Percentiles rank a stretch among this genome's conserved stretches.
phyloP scores from a whole-genome alignment of 2,797 vertebrate species.

The Mormyrus proboscirostris region DNA sequence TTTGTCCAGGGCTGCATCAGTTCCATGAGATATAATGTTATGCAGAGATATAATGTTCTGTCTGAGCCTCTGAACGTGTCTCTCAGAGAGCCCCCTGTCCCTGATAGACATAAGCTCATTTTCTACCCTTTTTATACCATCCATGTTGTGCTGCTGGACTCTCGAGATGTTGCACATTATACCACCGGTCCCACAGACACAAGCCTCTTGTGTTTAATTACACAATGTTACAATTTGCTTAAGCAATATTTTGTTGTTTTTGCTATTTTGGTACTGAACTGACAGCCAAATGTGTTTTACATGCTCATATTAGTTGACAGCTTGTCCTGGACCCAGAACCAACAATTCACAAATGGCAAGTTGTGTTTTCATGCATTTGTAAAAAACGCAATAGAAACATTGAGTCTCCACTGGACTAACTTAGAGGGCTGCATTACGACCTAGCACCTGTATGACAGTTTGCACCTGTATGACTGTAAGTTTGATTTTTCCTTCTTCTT shows the following conservation, averaged over 20 bases:
- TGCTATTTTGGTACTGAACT: neutral
- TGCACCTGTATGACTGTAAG: neutral
- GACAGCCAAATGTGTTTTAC: neutral
- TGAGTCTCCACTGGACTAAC: neutral
- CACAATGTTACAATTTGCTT: neutral
- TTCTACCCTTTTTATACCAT: neutral
- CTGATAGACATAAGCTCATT: neutral
- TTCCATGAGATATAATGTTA: neutral
- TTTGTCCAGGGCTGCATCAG: neutral
- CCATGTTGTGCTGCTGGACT: neutral
- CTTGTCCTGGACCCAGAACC: neutral
- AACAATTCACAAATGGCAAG: neutral
- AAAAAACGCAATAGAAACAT: neutral
- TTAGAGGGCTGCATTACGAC: neutral
- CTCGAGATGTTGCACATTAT: neutral
- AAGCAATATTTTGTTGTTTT: neutral
- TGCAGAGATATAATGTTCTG: neutral
- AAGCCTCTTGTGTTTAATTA: neutral
- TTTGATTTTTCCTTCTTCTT: neutral
- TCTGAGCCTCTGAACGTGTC: neutral
- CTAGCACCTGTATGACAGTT: neutral
- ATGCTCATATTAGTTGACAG: neutral
- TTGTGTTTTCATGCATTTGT: neutral
- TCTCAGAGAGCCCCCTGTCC: neutral
- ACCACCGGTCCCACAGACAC: neutral